Percentiles rank a stretch among this genome's conserved stretches.
Evolutionary conservation across 2,797 vertebrate species (phyloP).

Genomic region (Gymnoscopelus microlampas): DNA sequence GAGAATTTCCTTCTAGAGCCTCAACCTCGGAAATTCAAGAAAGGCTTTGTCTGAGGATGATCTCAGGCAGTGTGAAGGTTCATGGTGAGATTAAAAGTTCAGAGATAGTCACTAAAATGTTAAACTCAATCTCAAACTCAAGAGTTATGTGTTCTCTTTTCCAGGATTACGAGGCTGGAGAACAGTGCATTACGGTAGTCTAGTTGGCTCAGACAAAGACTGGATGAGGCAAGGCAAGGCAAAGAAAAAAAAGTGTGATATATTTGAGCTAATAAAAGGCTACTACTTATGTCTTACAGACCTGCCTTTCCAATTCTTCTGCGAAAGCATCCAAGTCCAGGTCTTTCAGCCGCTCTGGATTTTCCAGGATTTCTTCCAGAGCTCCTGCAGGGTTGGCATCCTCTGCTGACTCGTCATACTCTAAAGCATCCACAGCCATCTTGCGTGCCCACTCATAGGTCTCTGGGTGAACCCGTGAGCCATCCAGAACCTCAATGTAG

Average conservation of each 20-base stretch:
- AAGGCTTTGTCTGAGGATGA: no score
- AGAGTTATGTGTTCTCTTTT: no score
- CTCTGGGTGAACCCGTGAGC: constrained; percentile 89
- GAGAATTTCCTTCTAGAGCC: background rate
- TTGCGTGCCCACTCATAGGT: constrained; percentile 92
- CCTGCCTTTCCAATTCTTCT: constrained; percentile 91
- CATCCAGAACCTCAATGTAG: constrained; percentile 89
- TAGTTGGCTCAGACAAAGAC: no score
- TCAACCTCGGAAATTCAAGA: background rate
- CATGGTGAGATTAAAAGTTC: no score
- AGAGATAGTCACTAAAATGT: no score
- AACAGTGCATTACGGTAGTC: no score
- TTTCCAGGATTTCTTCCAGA: constrained; percentile 91
- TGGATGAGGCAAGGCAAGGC: no score
- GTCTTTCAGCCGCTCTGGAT: constrained; percentile 88
- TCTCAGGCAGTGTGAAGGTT: no score
- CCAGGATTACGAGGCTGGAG: no score
- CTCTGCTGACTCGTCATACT: constrained; percentile 90
- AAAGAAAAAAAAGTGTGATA: no score
- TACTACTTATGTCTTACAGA: constrained; percentile 40
- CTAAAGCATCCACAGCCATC: constrained; percentile 90
- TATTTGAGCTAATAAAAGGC: background rate
- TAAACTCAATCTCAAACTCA: no score
- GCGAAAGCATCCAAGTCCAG: constrained; percentile 90
- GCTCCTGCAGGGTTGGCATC: constrained; percentile 91